A percentile compares a stretch with the other conserved stretches of the same genome.
phyloP scores from a whole-genome alignment of 1,140 invertebrate genomes.

The Habropoda laboriosa region DNA sequence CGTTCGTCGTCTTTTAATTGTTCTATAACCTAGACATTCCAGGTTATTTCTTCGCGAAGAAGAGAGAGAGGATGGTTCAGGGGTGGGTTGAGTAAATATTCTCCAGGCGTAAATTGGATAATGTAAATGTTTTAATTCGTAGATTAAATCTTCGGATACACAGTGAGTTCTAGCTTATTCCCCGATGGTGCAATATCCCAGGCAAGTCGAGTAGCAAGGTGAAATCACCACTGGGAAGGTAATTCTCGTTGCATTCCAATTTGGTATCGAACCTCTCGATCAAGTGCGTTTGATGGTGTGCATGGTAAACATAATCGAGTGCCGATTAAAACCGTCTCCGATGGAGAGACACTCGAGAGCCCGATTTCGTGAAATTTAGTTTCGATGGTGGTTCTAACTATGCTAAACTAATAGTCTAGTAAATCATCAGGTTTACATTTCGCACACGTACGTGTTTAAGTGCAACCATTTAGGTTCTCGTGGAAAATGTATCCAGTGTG shows the following conservation, averaged over 20 bases:
- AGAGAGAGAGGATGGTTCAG: background rate
- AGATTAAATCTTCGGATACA: background rate
- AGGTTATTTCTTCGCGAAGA: no score
- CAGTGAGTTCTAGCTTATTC: background rate
- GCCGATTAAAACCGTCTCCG: conserved; percentile 25
- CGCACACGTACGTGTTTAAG: no score
- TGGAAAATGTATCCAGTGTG: no score
- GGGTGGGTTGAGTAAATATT: background rate
- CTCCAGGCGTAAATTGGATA: background rate
- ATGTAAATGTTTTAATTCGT: background rate
- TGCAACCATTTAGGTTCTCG: background rate
- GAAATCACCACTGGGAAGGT: background rate
- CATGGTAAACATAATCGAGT: conserved; percentile 32
- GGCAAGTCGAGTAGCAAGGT: background rate
- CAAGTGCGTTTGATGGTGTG: conserved; percentile 9
- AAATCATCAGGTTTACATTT: background rate
- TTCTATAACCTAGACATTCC: no score
- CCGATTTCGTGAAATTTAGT: conserved; percentile 5
- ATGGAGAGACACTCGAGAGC: background rate
- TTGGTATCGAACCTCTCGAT: conserved; percentile 11
- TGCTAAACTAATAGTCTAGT: background rate
- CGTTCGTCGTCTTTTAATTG: background rate
- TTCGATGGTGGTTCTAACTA: background rate
- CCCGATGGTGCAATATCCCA: background rate
- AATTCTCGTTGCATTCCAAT: background rate